Evolutionary conservation across 2,113 vertebrate species (phyloP), one percentile per base, ranked within the genome.

Genomic region (Oryzias melastigma): DNA sequence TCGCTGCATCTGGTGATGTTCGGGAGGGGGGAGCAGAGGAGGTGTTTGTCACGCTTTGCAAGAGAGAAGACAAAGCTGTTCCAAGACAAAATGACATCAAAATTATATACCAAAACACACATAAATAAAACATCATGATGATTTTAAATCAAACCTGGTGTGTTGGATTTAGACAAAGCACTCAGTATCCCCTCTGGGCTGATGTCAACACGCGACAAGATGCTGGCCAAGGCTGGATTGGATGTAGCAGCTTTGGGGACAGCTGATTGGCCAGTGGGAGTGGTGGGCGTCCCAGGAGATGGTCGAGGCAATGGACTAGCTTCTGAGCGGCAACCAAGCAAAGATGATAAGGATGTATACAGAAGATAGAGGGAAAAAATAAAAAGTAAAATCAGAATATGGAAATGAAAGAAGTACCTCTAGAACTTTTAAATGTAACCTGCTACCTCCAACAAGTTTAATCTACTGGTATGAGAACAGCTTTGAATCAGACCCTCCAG

Each of bases 151-250:
- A 85, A 87, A 98, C 97, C 94, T 92, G 95, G 93, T 8, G 92
- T 92, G 88, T 95, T 95, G n/a, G 91, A 93, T 91, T 98, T 99
- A 65, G 95, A 95, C 75, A 98, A 93, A 17, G 92, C 97, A 0
- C 91, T 98, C 8, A 98, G 85, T 57, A 99, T 97, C 64, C 94
- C 95, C 78, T 97, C 96, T 0, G 95, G 96, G 62, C 94, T 96
- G 79, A 99, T 95, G 83, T 99, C 96, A 17, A 99, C 96, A 52
- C 95, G 95, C 12, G 97, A 98, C 78, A 99, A 90, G 62, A 99
- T 96, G 73, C 93, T 98, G 44, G 96, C 97, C 78, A 99, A 81
- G 0, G 95, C 78, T 0, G 93, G 86, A 19, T 93, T 90, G 5
- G 93, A 61, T 3, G 81, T 84, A 1, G 93, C 85, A 5, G 91